A percentile compares a stretch with the other conserved stretches of the same genome.
phyloP scores from a whole-genome alignment of 2,113 vertebrate species.

The Copsychus sechellarum region DNA sequence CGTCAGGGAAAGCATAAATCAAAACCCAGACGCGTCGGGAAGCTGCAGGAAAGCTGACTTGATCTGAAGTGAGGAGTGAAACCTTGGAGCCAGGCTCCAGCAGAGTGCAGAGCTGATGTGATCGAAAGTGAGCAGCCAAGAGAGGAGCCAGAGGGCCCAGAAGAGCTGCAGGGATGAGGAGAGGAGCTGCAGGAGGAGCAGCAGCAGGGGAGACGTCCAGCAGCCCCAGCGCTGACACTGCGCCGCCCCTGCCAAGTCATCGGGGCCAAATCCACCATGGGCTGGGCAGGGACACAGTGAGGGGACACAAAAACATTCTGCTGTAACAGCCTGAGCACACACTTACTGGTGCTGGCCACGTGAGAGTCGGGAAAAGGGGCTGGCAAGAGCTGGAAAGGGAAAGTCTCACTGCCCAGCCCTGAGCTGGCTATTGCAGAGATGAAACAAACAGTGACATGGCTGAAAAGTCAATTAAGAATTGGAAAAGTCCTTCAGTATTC shows the following conservation, averaged over 20 bases:
- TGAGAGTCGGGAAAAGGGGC: not conserved
- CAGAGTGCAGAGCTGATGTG: not conserved
- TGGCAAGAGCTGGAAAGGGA: conserved; percentile 34
- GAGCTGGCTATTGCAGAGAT: not conserved
- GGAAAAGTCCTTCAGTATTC: not conserved
- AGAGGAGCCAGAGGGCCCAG: not conserved
- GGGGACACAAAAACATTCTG: not conserved
- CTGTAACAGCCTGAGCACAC: not conserved
- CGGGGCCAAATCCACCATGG: not conserved
- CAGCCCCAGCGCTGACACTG: not conserved
- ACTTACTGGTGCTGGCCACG: not conserved
- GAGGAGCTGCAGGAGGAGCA: not conserved
- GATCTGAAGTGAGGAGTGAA: conserved; percentile 17
- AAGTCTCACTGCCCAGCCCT: not conserved
- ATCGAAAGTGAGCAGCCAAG: not conserved
- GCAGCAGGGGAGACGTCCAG: not conserved
- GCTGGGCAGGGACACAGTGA: not conserved
- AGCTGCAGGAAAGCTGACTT: not conserved
- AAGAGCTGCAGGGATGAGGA: not conserved
- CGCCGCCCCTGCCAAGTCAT: not conserved
- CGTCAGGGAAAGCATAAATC: conserved; percentile 24
- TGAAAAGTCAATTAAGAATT: conserved; percentile 23
- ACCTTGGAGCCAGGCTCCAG: conserved; percentile 2
- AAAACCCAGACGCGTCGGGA: not conserved
- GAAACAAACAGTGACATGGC: not conserved